phyloP scores from a whole-genome alignment of 1,140 invertebrate species.

The Drosophila kurseongensis region DNA sequence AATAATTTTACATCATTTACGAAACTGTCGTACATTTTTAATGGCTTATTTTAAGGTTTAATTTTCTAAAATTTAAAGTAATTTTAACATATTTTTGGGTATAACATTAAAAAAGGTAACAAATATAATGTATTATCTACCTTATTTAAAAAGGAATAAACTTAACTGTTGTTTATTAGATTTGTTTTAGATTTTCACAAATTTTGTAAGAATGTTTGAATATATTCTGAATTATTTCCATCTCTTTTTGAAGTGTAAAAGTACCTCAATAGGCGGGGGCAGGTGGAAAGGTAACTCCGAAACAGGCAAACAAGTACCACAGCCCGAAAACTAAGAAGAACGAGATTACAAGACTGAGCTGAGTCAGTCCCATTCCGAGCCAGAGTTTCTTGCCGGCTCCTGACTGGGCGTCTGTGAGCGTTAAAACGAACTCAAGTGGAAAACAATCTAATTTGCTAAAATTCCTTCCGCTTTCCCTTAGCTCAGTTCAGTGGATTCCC shows the following conservation, averaged over 20 bases:
- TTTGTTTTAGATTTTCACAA: no score
- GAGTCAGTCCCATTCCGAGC: slow-evolving; percentile 19
- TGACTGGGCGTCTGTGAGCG: slow-evolving; percentile 56
- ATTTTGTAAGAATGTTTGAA: no score
- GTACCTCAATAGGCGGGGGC: not conserved
- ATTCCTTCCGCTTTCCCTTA: slow-evolving; percentile 70
- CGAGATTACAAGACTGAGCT: slow-evolving; percentile 48
- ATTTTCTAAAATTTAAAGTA: no score
- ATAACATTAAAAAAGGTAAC: no score
- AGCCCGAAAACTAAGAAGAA: slow-evolving; percentile 9
- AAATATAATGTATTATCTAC: no score
- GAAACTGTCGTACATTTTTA: no score
- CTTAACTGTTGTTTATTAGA: no score
- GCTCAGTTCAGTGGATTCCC: slow-evolving; percentile 2
- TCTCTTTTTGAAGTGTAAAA: slow-evolving; percentile 6
- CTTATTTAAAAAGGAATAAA: no score
- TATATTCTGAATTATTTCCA: no score
- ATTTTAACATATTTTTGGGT: no score
- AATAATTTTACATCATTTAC: no score
- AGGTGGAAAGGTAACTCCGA: slow-evolving; percentile 29
- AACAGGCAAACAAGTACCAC: slow-evolving; percentile 20
- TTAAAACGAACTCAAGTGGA: slow-evolving; percentile 84
- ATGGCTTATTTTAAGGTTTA: no score
- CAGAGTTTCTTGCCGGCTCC: slow-evolving; percentile 8
- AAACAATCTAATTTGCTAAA: slow-evolving; percentile 84